These are phyloP conservation scores for Didymodactylos carnosus DNA, from an alignment of 2,888 invertebrate species.

Conservation along the genomic window DNA sequence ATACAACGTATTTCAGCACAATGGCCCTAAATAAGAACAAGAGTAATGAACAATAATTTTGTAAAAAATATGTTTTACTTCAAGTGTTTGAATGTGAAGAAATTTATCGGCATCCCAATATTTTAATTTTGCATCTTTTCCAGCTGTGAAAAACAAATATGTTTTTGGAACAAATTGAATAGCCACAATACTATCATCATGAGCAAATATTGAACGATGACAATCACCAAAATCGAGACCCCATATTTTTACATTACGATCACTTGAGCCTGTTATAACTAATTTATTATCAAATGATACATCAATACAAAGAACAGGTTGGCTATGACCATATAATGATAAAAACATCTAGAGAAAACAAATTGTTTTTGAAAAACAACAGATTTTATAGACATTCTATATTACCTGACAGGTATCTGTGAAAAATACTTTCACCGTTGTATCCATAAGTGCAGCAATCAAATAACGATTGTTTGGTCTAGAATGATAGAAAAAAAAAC, in stretches of 20 bases:
- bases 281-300: constrained; percentile 55
- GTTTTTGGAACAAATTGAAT: constrained; percentile 70
- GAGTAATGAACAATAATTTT: background rate
- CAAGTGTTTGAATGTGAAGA: constrained; percentile 50
- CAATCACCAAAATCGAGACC: constrained; percentile 97
- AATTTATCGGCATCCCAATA: constrained; percentile 90
- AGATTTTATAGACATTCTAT: background rate
- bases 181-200: constrained; percentile 77
- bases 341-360: constrained; percentile 53
- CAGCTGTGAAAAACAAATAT: constrained; percentile 75
- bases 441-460: constrained; percentile 70
- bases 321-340: constrained; percentile 80
- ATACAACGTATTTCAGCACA: constrained; percentile 56
- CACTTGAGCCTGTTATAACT: constrained; percentile 79
- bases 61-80: constrained; percentile 33
- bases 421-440: constrained; percentile 83
- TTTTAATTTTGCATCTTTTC: constrained; percentile 78
- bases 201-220: constrained; percentile 74
- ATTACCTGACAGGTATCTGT: constrained; percentile 70
- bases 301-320: constrained; percentile 77
- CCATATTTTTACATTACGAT: constrained; percentile 89
- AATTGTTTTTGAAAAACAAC: background rate
- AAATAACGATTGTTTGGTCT: constrained; percentile 67
- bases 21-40: constrained; percentile 47
- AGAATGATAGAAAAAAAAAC: no score